Conservation (phyloP, 92 coral and sea anemone genomes). For the Heteractis magnifica region DNA sequence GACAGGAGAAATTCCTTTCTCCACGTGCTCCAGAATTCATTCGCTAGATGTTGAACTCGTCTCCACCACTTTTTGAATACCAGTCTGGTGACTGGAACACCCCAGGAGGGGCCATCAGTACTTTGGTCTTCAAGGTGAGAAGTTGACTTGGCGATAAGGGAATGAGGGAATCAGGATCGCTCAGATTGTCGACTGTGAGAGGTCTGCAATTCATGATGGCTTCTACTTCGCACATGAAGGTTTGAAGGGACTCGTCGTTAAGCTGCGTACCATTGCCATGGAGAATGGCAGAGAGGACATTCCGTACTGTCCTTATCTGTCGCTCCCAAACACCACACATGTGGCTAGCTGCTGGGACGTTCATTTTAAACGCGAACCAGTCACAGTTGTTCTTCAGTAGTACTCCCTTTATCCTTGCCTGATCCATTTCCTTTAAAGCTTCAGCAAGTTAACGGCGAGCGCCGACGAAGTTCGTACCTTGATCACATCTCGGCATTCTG, state of each 20-base stretch:
- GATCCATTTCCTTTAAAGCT: slow-evolving; percentile 26
- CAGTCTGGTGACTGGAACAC: neutral
- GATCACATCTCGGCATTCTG: slow-evolving; percentile 38
- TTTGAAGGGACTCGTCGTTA: slow-evolving; percentile 43
- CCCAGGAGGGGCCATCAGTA: slow-evolving; percentile 51
- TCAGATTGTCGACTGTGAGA: slow-evolving; percentile 39
- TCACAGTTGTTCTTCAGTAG: slow-evolving; percentile 49
- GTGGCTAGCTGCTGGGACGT: slow-evolving; percentile 60
- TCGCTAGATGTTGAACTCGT: neutral
- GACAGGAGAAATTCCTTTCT: neutral
- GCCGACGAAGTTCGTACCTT: slow-evolving; percentile 49
- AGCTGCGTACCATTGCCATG: slow-evolving; percentile 39
- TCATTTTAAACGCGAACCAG: slow-evolving; percentile 44
- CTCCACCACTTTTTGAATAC: neutral
- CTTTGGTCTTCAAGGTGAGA: slow-evolving; percentile 40
- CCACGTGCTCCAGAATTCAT: slow-evolving; percentile 5
- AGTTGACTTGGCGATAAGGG: slow-evolving; percentile 31
- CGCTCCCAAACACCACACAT: slow-evolving; percentile 57
- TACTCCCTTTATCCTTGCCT: slow-evolving; percentile 16
- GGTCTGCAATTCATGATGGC: slow-evolving; percentile 35
- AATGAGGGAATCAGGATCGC: slow-evolving; percentile 10
- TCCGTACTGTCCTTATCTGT: slow-evolving; percentile 44
- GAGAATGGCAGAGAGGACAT: slow-evolving; percentile 40
- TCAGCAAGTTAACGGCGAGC: slow-evolving; percentile 34
- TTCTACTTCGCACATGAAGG: slow-evolving; percentile 50